Evolutionary conservation across 1,140 invertebrate genomes (phyloP), one percentile per base, ranked within the genome.

Genomic region (Aphelenchoides besseyi): DNA sequence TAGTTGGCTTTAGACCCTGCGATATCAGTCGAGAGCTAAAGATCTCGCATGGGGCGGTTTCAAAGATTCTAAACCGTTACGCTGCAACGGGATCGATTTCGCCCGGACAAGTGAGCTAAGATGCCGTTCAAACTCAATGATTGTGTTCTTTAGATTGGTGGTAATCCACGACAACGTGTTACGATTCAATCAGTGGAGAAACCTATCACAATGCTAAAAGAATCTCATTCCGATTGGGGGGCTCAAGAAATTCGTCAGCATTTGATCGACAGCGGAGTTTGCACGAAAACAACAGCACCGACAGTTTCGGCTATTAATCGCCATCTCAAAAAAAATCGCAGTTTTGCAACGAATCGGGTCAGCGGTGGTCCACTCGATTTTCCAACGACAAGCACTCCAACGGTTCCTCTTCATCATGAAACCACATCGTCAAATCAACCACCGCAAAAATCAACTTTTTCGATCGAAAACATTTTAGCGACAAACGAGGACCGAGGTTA

Each of bases 11-110:
- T 0, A 87, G 92, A 73, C 92, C 92, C 0, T 94, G 92, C 84
- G 91, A 92, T 69, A 94, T 94, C 81, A 92, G 91, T 0, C 87
- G 92, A 12, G 91, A 93, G 82, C 86, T 94, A 53, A 88, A 91
- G 1, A 92, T 94, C 0, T 93, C 92, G 0, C 92, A 94, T 83
- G 92, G 92, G 23, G 94, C 92, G 85, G 92, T 94, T 37, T 93
- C 91, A 32, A 94, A 94, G 86, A 94, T 94, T 73, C 87, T 94
- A 55, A 92, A 93, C 85, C 88, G 92, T 52, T 91, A 91, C 84
- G 88, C 88, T 0, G 92, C 94, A 87, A 94, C 92, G 23, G 92
- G 92, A 23, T 92, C 90, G 74, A 93, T 95, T 64, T 88, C 91
- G 26, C 92, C 92, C 0, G 93, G 92, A 66, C 79, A 80, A 71